A percentile compares a stretch with the other conserved stretches of the same genome.
phyloP scores from a whole-genome alignment of 1,140 invertebrate genomes.

The Drosophila micromelanica region DNA sequence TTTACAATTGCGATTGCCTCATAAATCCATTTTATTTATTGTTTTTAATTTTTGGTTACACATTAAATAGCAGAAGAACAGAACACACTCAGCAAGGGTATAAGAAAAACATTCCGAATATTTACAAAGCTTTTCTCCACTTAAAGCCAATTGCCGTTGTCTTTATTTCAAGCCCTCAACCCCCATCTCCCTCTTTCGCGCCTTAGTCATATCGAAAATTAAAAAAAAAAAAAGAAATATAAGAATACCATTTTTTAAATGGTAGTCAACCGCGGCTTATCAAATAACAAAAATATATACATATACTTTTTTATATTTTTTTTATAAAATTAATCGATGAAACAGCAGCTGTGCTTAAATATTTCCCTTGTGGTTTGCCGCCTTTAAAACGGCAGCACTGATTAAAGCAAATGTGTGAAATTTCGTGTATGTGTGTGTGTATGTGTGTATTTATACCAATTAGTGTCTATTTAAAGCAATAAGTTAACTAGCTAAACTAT shows the following conservation, averaged over 20 bases:
- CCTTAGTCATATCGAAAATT: slow-evolving; percentile 20
- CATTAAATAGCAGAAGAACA: no score
- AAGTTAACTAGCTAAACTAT: background rate
- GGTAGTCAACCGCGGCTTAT: slow-evolving; percentile 32
- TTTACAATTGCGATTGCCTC: no score
- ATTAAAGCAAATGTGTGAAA: slow-evolving; percentile 11
- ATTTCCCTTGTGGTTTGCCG: slow-evolving; percentile 37
- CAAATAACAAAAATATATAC: slow-evolving; percentile 18
- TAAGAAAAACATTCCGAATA: slow-evolving; percentile 38
- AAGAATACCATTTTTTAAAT: slow-evolving; percentile 13
- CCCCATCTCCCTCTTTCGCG: background rate
- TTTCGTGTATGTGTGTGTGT: slow-evolving; percentile 19
- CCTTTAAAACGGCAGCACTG: slow-evolving; percentile 12
- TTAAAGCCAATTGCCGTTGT: slow-evolving; percentile 19
- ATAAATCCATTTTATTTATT: no score
- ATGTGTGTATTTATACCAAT: slow-evolving; percentile 4
- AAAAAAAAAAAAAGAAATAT: background rate
- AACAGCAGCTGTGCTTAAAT: slow-evolving; percentile 25
- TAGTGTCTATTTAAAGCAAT: slow-evolving; percentile 2
- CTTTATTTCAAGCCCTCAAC: slow-evolving; percentile 12
- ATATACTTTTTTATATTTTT: background rate
- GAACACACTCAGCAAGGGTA: no score
- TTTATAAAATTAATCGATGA: background rate
- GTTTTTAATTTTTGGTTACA: no score
- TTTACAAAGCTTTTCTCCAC: slow-evolving; percentile 28